Evolutionary conservation across 2,888 invertebrate species (phyloP).

Genomic region (Oscheius onirici): DNA sequence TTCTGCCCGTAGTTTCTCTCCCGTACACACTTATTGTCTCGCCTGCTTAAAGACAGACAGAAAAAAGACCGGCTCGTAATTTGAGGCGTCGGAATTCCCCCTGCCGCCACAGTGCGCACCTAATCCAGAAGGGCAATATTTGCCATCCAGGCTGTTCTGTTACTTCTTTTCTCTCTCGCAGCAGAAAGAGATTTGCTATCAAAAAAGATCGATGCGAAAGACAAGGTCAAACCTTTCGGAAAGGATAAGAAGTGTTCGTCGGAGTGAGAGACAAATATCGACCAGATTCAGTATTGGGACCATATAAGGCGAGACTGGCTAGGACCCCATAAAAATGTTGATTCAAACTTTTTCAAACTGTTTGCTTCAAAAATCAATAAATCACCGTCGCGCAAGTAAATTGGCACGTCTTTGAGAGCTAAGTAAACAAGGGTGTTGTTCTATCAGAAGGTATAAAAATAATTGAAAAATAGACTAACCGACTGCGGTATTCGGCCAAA

Average conservation of each 20-base stretch:
- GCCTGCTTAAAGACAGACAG: neutral
- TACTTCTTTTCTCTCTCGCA: too few relatives aligned
- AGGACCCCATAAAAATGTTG: neutral
- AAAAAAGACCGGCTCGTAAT: slow-evolving; percentile 30
- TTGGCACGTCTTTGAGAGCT: neutral
- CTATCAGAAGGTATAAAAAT: too few relatives aligned
- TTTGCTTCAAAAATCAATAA: neutral
- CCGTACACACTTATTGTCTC: slow-evolving; percentile 6
- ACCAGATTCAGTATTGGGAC: neutral
- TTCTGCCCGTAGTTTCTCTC: neutral
- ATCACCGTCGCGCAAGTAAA: neutral
- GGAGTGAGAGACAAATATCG: neutral
- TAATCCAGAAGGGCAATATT: slow-evolving; percentile 31
- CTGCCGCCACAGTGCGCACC: neutral
- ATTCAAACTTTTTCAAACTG: neutral
- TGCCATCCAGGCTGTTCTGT: neutral
- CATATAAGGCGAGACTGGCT: neutral
- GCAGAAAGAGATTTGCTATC: too few relatives aligned
- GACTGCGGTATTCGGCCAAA: slow-evolving; percentile 71
- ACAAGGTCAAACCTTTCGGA: neutral
- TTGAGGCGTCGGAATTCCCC: slow-evolving; percentile 12
- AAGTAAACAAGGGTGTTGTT: too few relatives aligned
- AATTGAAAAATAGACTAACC: slow-evolving; percentile 43
- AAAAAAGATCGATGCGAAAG: too few relatives aligned
- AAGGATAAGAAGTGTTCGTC: neutral